Conservation (phyloP, 2,797 vertebrate species). For the Rhabdophis nuchalis region DNA sequence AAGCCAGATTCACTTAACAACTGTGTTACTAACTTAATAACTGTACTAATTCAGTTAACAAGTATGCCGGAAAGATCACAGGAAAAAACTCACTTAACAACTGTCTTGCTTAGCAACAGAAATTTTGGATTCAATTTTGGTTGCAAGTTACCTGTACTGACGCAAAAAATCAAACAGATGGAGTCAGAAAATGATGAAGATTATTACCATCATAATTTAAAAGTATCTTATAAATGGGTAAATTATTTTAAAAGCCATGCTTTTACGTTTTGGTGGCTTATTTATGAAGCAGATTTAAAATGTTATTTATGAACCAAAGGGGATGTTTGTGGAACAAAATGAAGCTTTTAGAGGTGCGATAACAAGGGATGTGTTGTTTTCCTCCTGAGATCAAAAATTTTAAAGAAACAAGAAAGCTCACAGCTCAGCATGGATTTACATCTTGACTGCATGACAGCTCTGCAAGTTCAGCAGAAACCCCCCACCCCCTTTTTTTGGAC, state of each 20-base stretch:
- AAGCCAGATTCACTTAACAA: neutral
- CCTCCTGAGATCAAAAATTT: neutral
- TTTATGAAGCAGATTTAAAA: neutral
- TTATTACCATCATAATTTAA: neutral
- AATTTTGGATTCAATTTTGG: neutral
- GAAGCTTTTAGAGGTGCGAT: neutral
- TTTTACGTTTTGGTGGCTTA: neutral
- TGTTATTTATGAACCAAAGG: neutral
- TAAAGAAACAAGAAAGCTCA: neutral
- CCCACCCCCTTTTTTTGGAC: neutral
- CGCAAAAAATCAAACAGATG: neutral
- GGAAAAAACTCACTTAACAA: neutral
- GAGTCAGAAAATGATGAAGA: neutral
- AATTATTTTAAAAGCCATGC: neutral
- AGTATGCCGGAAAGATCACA: neutral
- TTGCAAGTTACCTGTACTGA: neutral
- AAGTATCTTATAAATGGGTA: neutral
- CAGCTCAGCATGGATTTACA: neutral
- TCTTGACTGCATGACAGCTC: neutral
- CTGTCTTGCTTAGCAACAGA: neutral
- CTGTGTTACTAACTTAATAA: neutral
- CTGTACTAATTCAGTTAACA: neutral
- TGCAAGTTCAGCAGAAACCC: neutral
- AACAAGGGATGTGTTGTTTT: neutral
- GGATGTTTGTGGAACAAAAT: neutral